Percentiles rank a stretch among this genome's conserved stretches.
These are phyloP conservation scores for Teleogryllus oceanicus DNA, from an alignment of 2,888 invertebrate species.

Conservation along the genomic window DNA sequence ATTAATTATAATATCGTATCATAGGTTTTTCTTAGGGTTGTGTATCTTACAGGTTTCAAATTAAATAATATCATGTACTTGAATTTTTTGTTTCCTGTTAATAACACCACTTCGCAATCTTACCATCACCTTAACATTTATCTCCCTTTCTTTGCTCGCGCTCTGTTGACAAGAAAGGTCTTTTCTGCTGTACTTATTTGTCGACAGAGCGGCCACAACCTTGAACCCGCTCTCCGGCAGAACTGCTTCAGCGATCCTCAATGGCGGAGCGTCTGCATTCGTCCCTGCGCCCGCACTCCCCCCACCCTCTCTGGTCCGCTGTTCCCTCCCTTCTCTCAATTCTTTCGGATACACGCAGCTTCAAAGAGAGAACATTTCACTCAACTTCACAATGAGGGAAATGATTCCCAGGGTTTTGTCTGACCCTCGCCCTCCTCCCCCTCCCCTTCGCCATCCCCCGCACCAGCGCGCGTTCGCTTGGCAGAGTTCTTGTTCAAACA, in stretches of 20 bases:
- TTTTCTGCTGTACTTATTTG: too few species aligned
- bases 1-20: too few species aligned
- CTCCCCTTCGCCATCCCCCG: neutral
- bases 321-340: neutral
- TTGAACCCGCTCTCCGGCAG: neutral
- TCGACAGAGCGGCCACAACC: too few species aligned
- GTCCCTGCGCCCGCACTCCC: neutral
- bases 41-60: too few species aligned
- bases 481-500: slow-evolving; percentile 9
- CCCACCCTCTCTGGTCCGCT: neutral
- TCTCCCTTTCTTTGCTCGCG: too few species aligned
- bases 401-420: neutral
- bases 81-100: too few species aligned
- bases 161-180: too few species aligned
- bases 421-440: neutral
- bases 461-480: neutral
- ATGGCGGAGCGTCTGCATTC: neutral
- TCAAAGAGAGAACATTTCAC: slow-evolving; percentile 12
- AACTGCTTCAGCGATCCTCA: neutral
- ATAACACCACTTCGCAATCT: too few species aligned
- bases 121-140: too few species aligned
- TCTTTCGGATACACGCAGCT: neutral
- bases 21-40: too few species aligned
- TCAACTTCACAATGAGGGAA: slow-evolving; percentile 3
- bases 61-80: too few species aligned